Conservation (phyloP, 2,888 invertebrate species). For the Tetramorium bicarinatum region DNA sequence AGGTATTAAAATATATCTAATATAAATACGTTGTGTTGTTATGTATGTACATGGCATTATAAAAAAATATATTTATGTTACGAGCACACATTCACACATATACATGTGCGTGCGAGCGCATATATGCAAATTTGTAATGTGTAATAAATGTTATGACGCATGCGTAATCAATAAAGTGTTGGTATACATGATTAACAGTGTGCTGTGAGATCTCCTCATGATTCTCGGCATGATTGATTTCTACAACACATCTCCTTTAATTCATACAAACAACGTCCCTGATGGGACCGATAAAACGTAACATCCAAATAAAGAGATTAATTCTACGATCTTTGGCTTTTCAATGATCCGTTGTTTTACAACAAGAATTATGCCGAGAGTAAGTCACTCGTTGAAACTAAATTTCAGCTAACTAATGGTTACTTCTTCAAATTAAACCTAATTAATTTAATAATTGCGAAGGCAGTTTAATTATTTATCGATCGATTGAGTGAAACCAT, state of each 20-base stretch:
- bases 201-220: constrained; percentile 16
- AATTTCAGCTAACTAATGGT: neutral
- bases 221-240: neutral
- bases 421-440: neutral
- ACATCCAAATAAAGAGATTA: constrained; percentile 3
- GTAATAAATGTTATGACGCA: constrained; percentile 79
- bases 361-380: neutral
- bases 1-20: constrained; percentile 6
- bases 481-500: neutral
- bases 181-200: constrained; percentile 81
- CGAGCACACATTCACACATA: constrained; percentile 7
- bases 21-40: constrained; percentile 73
- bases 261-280: neutral
- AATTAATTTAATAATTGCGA: neutral
- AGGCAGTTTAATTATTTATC: neutral
- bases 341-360: neutral
- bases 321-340: constrained; percentile 44
- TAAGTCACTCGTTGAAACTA: neutral
- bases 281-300: neutral
- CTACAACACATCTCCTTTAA: neutral
- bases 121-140: constrained; percentile 68
- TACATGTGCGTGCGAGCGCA: neutral
- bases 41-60: constrained; percentile 78
- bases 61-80: constrained; percentile 72
- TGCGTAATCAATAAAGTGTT: constrained; percentile 83